Conservation (phyloP, 2,888 invertebrate genomes). For the Cepaea hortensis region DNA sequence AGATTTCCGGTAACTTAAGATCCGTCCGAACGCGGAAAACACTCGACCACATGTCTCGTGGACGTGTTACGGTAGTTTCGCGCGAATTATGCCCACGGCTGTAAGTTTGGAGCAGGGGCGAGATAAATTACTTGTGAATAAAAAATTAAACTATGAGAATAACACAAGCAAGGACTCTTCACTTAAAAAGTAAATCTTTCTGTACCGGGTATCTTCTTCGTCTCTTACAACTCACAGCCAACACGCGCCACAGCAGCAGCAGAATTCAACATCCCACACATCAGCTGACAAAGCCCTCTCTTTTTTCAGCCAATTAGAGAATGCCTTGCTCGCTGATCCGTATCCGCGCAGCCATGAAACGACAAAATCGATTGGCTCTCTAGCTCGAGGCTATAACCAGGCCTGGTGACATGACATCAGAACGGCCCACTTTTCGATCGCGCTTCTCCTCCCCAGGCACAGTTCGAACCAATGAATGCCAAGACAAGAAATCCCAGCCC, state of each 20-base stretch:
- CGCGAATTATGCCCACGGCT: neutral
- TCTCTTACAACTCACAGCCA: too few species aligned
- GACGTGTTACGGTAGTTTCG: neutral
- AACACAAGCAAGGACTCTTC: too few species aligned
- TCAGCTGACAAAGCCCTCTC: neutral
- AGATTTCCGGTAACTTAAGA: too few species aligned
- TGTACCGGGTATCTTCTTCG: too few species aligned
- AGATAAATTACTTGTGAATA: neutral
- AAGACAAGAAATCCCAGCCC: neutral
- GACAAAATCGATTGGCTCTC: slow-evolving; percentile 13
- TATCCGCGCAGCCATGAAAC: neutral
- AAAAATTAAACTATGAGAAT: too few species aligned
- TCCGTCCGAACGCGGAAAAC: too few species aligned
- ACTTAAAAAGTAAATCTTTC: too few species aligned
- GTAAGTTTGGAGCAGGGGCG: neutral
- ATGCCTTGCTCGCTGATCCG: slow-evolving; percentile 1
- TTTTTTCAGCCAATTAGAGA: neutral
- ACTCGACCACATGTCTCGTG: neutral
- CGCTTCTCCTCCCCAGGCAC: neutral
- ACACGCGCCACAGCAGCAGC: too few species aligned
- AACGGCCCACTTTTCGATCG: neutral
- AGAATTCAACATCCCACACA: neutral
- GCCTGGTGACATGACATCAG: neutral
- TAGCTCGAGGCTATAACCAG: neutral
- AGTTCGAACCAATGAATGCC: neutral